Conservation (phyloP, 2,888 invertebrate species). For the Heteropelma amictum region DNA sequence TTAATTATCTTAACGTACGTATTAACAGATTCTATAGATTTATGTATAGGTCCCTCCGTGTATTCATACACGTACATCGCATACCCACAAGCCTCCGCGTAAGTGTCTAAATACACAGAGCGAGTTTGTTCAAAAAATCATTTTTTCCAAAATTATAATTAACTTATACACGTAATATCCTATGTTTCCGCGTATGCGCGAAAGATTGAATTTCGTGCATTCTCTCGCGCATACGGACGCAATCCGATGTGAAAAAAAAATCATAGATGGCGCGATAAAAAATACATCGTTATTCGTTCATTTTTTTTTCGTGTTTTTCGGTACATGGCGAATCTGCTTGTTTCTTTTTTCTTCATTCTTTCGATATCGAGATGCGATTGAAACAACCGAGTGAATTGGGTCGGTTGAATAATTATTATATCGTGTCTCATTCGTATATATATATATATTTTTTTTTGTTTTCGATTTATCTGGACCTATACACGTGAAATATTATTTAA, state of each 20-base stretch:
- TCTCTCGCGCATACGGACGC: conserved; percentile 17
- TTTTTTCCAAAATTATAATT: too few relatives aligned
- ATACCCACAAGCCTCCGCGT: conserved; percentile 55
- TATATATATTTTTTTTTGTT: too few relatives aligned
- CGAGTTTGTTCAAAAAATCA: conserved; percentile 35
- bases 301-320: conserved; percentile 30
- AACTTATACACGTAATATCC: conserved; percentile 61
- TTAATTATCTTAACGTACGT: conserved; percentile 67
- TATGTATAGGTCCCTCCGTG: conserved; percentile 51
- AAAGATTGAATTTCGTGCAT: conserved; percentile 52
- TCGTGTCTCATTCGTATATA: too few relatives aligned
- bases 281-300: conserved; percentile 24
- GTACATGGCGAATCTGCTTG: conserved; percentile 30
- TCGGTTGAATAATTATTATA: conserved; percentile 26
- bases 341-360: not conserved
- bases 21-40: conserved; percentile 69
- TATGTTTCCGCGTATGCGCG: conserved; percentile 54
- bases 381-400: too few relatives aligned
- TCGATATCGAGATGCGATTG: conserved; percentile 22
- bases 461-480: conserved; percentile 13
- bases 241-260: conserved; percentile 52
- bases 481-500: not conserved
- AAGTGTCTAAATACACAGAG: too few relatives aligned
- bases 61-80: conserved; percentile 39
- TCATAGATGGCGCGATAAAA: conserved; percentile 59